Base-by-base conservation (phyloP, 1,140 invertebrate genomes). In the Dysdera silvatica region DNA sequence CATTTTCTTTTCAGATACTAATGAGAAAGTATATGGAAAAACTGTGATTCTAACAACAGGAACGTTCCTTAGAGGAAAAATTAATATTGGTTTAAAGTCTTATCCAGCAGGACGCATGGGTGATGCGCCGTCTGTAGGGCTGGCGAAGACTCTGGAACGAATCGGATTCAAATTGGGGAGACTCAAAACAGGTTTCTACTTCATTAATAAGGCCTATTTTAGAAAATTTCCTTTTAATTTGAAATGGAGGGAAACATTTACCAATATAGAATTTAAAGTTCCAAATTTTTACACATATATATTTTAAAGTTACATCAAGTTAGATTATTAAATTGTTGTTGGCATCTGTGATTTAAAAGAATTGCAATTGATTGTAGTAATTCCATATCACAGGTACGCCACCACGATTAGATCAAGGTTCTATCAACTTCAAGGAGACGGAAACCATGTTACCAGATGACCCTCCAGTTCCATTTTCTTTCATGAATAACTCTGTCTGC, bases 11-110 rank as follows among this genome's bases (percentile, higher is more conserved):
- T 35, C 76, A 81, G 82, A 76, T 65, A 76, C 84, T 76, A 86
- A 85, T 16, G 78, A 74, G 26, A 74, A 78, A 70, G 78, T 95
- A 49, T 72, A 74, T 28, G 80, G 83, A 28, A 79, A 84, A 60
- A 78, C 84, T 45, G 88, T 95, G 26, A 81, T 96, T 3, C 82
- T 96, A 66, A 94, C 93, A 29, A 94, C 92, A 0, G 93, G 93
- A 16, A 96, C 93, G n/a, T 96, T 96, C 79, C 77, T 96, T 23
- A 82, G 88, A 61, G 93, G 87, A 2, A 82, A 86, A 72, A 95
- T 96, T 45, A 91, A 91, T 75, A 88, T 92, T 67, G 93, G 93
- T 14, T 74, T 88, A 53, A 83, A 88, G 60, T 78, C 81, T 18
- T 79, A 76, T 61, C 87, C 89, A n/a, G 91, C 91, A 60, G 93